Evolutionary conservation across 2,888 invertebrate species (phyloP).

Genomic region (Lagria hirta): DNA sequence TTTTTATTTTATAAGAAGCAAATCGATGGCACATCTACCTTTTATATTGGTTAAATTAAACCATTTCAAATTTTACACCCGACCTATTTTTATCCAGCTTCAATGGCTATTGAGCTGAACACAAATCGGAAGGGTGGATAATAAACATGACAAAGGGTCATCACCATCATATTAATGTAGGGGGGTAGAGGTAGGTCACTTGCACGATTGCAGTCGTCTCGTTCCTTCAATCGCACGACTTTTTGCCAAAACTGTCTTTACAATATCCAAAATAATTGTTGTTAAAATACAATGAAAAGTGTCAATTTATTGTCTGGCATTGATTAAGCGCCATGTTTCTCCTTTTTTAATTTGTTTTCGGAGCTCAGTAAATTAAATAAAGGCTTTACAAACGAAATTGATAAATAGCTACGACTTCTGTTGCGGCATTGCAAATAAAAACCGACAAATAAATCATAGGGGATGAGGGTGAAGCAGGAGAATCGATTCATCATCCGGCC

Average conservation of each 20-base stretch:
- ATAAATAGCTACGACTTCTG: slow-evolving; percentile 11
- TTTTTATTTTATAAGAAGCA: too few relatives aligned
- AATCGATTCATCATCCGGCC: slow-evolving; percentile 20
- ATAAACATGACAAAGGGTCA: slow-evolving; percentile 48
- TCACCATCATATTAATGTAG: slow-evolving; percentile 42
- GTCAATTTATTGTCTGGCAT: too few relatives aligned
- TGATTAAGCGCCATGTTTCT: too few relatives aligned
- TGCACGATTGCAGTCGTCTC: slow-evolving; percentile 6
- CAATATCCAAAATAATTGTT: too few relatives aligned
- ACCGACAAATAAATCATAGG: slow-evolving; percentile 13
- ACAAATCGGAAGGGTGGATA: slow-evolving; percentile 38
- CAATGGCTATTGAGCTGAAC: slow-evolving; percentile 38
- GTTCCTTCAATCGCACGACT: slow-evolving; percentile 10
- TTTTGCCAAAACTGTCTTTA: slow-evolving; percentile 3
- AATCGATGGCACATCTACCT: slow-evolving; percentile 1
- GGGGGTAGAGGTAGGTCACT: slow-evolving; percentile 10
- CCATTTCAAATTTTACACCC: slow-evolving; percentile 18
- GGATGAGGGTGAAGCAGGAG: slow-evolving; percentile 3
- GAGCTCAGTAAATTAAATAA: not conserved
- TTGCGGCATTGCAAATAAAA: slow-evolving; percentile 14
- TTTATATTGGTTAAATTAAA: slow-evolving; percentile 4
- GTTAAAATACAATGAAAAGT: too few relatives aligned
- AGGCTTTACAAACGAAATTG: too few relatives aligned
- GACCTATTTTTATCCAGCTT: slow-evolving; percentile 34
- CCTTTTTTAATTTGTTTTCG: not conserved